These are phyloP conservation scores for Rutilus rutilus DNA, from an alignment of 2,113 vertebrate species.

Conservation along the genomic window DNA sequence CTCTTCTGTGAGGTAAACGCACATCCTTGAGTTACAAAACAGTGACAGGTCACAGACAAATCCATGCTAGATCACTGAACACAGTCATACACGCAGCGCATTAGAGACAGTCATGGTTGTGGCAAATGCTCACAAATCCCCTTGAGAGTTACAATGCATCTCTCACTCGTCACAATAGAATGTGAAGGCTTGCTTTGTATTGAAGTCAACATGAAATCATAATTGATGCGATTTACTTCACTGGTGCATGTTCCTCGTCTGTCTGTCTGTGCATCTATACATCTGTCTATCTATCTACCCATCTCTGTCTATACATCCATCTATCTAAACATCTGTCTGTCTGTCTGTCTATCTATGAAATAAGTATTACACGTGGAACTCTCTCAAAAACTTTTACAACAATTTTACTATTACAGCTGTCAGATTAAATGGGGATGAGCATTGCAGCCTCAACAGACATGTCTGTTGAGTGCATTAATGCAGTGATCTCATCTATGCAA, in stretches of 20 bases:
- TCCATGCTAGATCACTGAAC: neutral
- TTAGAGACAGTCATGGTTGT: neutral
- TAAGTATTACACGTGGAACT: too few relatives aligned
- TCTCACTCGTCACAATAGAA: neutral
- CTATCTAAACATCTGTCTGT: neutral
- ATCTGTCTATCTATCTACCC: neutral
- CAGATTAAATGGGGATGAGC: neutral
- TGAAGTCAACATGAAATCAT: neutral
- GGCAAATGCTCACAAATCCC: neutral
- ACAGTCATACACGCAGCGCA: neutral
- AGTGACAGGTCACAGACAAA: conserved; percentile 33
- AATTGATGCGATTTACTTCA: neutral
- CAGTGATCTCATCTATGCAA: too few relatives aligned
- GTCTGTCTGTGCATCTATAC: neutral
- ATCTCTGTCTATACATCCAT: neutral
- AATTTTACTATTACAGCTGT: neutral
- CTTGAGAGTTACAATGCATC: neutral
- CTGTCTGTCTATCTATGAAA: neutral
- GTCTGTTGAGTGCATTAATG: too few relatives aligned
- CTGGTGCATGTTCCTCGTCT: neutral
- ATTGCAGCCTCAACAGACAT: too few relatives aligned
- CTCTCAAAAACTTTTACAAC: too few relatives aligned
- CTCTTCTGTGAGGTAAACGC: conserved; percentile 40
- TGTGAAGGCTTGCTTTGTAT: neutral
- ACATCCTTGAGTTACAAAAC: conserved; percentile 29